phyloP scores from a whole-genome alignment of 2,888 invertebrate genomes.

The Steromphala cineraria region DNA sequence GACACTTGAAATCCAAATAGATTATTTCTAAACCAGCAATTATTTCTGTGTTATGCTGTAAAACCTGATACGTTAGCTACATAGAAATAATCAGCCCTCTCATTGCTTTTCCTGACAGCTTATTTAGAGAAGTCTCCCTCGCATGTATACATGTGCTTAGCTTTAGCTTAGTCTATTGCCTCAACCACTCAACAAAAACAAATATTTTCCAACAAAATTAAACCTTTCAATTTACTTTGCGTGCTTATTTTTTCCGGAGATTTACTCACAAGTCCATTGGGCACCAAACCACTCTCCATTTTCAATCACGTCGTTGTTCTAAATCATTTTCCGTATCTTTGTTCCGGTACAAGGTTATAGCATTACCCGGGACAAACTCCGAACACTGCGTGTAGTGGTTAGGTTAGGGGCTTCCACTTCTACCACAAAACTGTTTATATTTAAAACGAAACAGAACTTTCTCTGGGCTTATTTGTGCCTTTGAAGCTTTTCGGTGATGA shows the following conservation, averaged over 20 bases:
- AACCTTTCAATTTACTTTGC: constrained; percentile 1
- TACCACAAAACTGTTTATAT: constrained; percentile 12
- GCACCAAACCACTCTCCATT: neutral
- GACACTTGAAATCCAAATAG: no score
- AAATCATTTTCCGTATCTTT: neutral
- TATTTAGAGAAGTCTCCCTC: neutral
- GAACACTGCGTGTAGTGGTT: neutral
- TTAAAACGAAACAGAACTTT: constrained; percentile 10
- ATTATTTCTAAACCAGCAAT: no score
- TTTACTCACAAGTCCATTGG: neutral
- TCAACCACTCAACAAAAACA: neutral
- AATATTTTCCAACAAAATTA: constrained; percentile 12
- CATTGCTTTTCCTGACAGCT: neutral
- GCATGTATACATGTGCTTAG: neutral
- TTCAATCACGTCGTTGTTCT: constrained; percentile 3
- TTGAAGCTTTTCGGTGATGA: neutral
- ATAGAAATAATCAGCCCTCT: neutral
- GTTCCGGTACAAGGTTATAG: constrained; percentile 15
- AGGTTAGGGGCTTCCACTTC: neutral
- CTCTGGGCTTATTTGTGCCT: neutral
- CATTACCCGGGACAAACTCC: constrained; percentile 7
- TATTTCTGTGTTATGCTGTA: neutral
- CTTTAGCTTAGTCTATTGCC: neutral
- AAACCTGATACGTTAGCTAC: neutral
- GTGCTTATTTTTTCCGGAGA: neutral